Evolutionary conservation across 2,888 invertebrate species (phyloP).

Genomic region (Polydrusus tereticollis): DNA sequence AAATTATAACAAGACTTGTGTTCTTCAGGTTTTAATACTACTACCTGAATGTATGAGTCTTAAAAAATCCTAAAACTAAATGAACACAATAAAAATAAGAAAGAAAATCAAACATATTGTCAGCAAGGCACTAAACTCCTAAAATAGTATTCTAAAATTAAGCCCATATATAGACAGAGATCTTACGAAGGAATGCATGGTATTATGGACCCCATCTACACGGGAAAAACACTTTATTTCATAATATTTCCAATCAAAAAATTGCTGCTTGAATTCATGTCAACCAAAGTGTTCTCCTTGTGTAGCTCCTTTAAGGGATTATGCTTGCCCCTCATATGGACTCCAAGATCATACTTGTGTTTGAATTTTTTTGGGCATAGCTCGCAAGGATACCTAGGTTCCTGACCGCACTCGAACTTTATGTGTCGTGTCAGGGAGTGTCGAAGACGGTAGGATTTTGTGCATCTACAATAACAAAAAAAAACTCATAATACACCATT

Average conservation of each 20-base stretch:
- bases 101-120: background rate
- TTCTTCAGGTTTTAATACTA: too few species aligned
- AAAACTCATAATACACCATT: too few species aligned
- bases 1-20: background rate
- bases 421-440: constrained; percentile 70
- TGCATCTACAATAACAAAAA: constrained; percentile 64
- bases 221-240: background rate
- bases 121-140: background rate
- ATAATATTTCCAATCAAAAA: constrained; percentile 23
- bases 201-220: background rate
- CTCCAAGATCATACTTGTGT: constrained; percentile 68
- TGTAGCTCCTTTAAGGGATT: constrained; percentile 26
- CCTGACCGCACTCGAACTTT: constrained; percentile 70
- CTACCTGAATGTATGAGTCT: background rate
- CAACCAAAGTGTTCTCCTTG: background rate
- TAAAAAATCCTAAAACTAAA: background rate
- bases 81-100: background rate
- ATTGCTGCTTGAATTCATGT: background rate
- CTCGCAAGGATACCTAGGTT: constrained; percentile 74
- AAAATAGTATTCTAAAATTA: background rate
- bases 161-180: background rate
- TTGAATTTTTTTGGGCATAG: constrained; percentile 74
- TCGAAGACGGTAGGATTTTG: constrained; percentile 68
- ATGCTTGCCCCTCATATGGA: constrained; percentile 66
- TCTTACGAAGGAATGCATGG: background rate